Evolutionary conservation across 2,113 vertebrate species (phyloP), one percentile per base, ranked within the genome.

Genomic region (Lichenostomus cassidix): DNA sequence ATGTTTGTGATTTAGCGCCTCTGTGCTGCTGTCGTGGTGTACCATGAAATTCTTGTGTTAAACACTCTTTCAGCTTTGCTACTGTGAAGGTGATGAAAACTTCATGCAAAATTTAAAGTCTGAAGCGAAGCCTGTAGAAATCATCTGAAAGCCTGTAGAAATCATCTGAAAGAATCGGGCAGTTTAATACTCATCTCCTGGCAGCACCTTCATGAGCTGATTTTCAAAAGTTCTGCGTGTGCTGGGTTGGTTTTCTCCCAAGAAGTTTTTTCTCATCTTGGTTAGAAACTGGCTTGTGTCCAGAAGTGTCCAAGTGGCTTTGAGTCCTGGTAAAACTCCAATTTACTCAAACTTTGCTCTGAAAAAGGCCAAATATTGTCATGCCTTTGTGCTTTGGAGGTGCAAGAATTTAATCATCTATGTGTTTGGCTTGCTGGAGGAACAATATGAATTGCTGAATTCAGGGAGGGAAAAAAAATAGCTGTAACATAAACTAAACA

Each of bases 401-500:
- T 56, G 56, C 55, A 81, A 69, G 50, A 65, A 75, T 56, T 94
- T 44, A 15, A 74, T 90, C 5, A 3, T 17, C 3, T 59, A 1
- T 49, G 16, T 75, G 50, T 62, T 81, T 83, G 42, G 22, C 44
- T 90, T 74, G 58, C 39, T 50, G 62, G 35, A 89, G 67, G 37
- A 82, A n/a, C 5, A 18, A 31, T 58, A 31, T 81, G 77, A 94
- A 42, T 55, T 77, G 44, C 52, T 85, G 60, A 67, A 87, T 83
- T 59, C 22, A n/a, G 27, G 35, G 53, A 41, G n/a, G 47, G 44
- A 4, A 11, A 9, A 37, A 25, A 78, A 62, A 47, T 28, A 59
- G 28, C 71, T 44, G 35, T 50, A 83, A n/a, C 49, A 68, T 91
- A 79, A 94, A 94, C 91, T 58, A 82, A 96, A 84, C 74, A 10